Evolutionary conservation across 2,113 vertebrate species (phyloP), one percentile per base, ranked within the genome.

Genomic region (Cephalopterus ornatus): DNA sequence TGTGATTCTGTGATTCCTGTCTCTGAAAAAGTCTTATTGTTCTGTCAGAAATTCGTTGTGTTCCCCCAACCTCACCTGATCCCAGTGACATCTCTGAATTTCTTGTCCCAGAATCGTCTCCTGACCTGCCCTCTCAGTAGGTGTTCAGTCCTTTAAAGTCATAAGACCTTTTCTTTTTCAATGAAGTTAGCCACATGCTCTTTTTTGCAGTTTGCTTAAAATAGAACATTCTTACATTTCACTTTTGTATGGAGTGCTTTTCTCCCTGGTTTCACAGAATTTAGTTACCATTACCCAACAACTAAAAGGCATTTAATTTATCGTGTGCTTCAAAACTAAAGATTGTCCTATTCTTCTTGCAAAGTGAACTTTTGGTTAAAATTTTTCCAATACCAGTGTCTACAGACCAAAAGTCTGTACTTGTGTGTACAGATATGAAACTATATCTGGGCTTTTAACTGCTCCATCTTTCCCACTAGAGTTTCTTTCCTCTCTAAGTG

Each of bases 21-120:
- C 22, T 28, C 33, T 92, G 50, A 50, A 9, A 85, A 68, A 58
- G 10, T 58, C 70, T 62, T 53, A 50, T 2, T 63, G 6, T 78
- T 85, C 56, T 85, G 44, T 55, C 56, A 59, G 55, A 50, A 85
- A 93, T 59, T 30, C 52, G 27, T 19, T 63, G 50, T 71, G 42
- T 63, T 75, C 2, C 1, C 16, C 4, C 1, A 4, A 17, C 46
- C 37, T 24, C 2, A 11, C 12, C 59, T 4, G 2, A 68, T 47
- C 19, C 3, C 41, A 7, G 1, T 67, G 32, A 85, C 0, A 0
- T 58, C 66, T 63, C 33, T 63, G 42, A 91, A 33, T 32, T 28
- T 78, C 52, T 63, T 83, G 71, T 88, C 26, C 35, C 52, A 88
- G 56, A 67, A 78, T 28, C 50, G 46, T 21, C 28, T 66, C 32